phyloP scores from a whole-genome alignment of 2,888 invertebrate genomes.

The Orthonevra nobilis region DNA sequence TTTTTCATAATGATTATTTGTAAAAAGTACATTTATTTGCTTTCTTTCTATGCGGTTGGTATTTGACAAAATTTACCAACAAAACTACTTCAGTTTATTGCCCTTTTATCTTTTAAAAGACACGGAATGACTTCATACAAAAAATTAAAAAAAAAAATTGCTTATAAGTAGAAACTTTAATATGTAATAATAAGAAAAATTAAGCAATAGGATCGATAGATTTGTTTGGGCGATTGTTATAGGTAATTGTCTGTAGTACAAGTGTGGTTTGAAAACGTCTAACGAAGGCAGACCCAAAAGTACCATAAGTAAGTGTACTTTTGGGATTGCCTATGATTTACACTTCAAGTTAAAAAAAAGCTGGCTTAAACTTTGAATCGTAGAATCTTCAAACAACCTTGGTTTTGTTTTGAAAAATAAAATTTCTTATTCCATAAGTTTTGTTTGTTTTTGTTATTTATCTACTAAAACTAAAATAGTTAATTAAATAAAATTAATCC shows the following conservation, averaged over 20 bases:
- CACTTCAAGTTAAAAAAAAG: no score
- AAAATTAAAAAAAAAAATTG: no score
- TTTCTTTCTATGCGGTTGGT: conserved; percentile 16
- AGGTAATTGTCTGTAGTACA: not conserved
- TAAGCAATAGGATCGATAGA: not conserved
- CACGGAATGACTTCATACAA: conserved; percentile 58
- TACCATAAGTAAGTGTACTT: no score
- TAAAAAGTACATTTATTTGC: no score
- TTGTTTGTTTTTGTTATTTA: conserved; percentile 53
- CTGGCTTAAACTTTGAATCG: no score
- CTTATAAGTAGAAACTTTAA: conserved; percentile 14
- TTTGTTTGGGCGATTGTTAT: conserved; percentile 23
- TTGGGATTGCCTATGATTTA: no score
- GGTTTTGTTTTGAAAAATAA: conserved; percentile 12
- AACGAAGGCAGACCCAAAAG: no score
- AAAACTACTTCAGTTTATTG: no score
- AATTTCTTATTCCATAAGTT: conserved; percentile 60
- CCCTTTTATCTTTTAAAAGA: conserved; percentile 32
- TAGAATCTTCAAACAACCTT: no score
- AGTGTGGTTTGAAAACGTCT: no score
- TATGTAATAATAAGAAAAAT: conserved; percentile 4
- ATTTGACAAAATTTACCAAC: not conserved
- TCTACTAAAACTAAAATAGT: conserved; percentile 58
- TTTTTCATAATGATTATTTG: no score
- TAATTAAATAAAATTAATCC: conserved; percentile 63